phyloP scores from a whole-genome alignment of 1,140 invertebrate species.

The Contarinia nasturtii region DNA sequence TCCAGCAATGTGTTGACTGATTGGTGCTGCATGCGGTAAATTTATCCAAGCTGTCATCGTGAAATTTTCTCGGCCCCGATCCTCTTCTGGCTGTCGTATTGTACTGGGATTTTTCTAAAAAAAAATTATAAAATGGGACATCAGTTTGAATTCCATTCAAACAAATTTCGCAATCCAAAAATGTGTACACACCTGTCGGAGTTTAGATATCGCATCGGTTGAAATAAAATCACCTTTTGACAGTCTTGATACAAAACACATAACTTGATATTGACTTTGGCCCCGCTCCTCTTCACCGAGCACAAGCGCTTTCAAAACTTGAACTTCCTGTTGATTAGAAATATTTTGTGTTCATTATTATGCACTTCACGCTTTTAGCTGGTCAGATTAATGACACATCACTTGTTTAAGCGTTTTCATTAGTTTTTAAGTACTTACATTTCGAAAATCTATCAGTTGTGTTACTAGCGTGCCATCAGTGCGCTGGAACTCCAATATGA shows the following conservation, averaged over 20 bases:
- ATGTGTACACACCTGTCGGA: constrained; percentile 71
- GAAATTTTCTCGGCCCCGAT: constrained; percentile 58
- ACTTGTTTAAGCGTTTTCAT: too few relatives aligned
- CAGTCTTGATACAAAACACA: constrained; percentile 82
- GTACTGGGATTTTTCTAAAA: constrained; percentile 65
- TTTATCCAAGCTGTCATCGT: constrained; percentile 66
- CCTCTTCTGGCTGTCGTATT: constrained; percentile 71
- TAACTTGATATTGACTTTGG: constrained; percentile 72
- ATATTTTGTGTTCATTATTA: too few relatives aligned
- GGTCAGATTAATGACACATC: not conserved
- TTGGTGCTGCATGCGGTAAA: constrained; percentile 38
- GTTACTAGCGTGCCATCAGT: constrained; percentile 80
- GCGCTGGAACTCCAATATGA: constrained; percentile 72
- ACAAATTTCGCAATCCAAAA: not conserved
- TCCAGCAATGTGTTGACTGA: constrained; percentile 51
- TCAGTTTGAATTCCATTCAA: not conserved
- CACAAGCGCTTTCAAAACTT: constrained; percentile 77
- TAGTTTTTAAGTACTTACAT: constrained; percentile 39
- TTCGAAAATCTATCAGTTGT: constrained; percentile 84
- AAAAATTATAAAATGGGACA: constrained; percentile 8
- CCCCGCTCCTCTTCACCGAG: constrained; percentile 89
- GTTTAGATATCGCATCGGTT: constrained; percentile 89
- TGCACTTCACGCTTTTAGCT: too few relatives aligned
- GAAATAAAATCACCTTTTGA: constrained; percentile 85
- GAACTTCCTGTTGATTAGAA: constrained; percentile 76